Base-by-base conservation (phyloP, 2,113 vertebrate genomes). In the Hippoglossus stenolepis region DNA sequence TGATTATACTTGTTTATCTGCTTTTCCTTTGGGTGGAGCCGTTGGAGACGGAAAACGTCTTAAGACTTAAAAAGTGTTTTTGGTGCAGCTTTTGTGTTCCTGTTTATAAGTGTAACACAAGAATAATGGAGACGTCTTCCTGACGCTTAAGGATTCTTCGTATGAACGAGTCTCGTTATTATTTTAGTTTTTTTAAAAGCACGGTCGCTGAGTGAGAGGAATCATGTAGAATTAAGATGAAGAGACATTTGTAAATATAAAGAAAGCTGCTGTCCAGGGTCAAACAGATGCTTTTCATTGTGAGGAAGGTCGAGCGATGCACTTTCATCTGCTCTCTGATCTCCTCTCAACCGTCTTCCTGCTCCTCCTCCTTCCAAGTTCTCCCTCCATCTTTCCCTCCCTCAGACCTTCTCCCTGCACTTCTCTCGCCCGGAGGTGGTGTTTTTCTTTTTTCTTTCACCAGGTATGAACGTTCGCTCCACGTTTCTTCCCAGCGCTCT, bases 391-490 rank as follows among this genome's bases (percentile, higher is more conserved):
- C 14, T 7, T 20, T 5, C 23, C 18, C 60, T 21, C 18, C 8
- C 18, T 9, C 58, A 47, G 3, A 47, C 45, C 45, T 47, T 74
- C 59, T 65, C 40, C 53, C 58, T 54, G n/a, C 78, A 77, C 70
- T 9, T 80, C 43, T 69, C n/a, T 23, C 40, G 70, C 65, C 70
- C 43, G 18, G 65, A 69, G 2, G 14, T 80, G 72, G 75, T 81
- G 71, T 13, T 64, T 24, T 24, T 24, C 23, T 40, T 62, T 63
- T 63, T 5, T 43, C 20, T 80, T 7, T 66, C 71, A 65, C 40
- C 80, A 73, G 65, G 74, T 89, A 82, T 63, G 65, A 73, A 68
- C 63, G 73, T 40, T 77, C 70, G 24, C 60, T 67, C 6, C 18
- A 12, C 18, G 51, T 65, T 66, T 24, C 2, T 70, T 77, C 68